A percentile compares a stretch with the other conserved stretches of the same genome.
phyloP scores from a whole-genome alignment of 2,797 vertebrate species.

The Alectoris magna region DNA sequence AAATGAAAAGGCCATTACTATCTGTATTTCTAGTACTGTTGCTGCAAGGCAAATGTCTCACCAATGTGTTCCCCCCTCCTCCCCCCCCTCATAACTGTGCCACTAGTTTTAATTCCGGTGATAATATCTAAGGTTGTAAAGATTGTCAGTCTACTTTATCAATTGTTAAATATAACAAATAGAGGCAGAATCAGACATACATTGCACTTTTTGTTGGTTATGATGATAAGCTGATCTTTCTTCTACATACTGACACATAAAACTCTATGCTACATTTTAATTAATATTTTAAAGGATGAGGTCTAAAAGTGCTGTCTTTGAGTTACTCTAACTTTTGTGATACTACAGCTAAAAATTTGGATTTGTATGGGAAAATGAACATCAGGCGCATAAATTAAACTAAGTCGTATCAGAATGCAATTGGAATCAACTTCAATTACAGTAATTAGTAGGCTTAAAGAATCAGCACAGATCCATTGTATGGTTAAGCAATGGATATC shows the following conservation, averaged over 20 bases:
- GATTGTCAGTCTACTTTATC: neutral
- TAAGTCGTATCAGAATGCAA: neutral
- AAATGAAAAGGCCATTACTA: neutral
- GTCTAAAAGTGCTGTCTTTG: neutral
- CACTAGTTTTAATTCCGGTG: neutral
- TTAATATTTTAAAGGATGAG: constrained; percentile 12
- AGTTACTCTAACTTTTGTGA: neutral
- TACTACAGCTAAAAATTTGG: neutral
- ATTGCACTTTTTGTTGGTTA: neutral
- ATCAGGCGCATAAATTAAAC: neutral
- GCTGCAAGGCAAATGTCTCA: neutral
- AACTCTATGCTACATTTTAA: neutral
- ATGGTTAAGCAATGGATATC: neutral
- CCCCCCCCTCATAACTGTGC: neutral
- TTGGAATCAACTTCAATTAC: neutral
- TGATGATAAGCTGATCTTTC: neutral
- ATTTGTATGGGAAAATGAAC: constrained; percentile 37
- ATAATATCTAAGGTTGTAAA: neutral
- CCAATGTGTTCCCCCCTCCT: neutral
- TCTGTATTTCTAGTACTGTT: neutral
- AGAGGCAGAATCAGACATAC: neutral
- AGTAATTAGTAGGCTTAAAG: constrained; percentile 3
- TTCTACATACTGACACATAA: neutral
- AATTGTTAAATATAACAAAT: neutral
- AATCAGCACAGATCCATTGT: neutral